Evolutionary conservation across 2,797 vertebrate species (phyloP).

Genomic region (Prionace glauca): DNA sequence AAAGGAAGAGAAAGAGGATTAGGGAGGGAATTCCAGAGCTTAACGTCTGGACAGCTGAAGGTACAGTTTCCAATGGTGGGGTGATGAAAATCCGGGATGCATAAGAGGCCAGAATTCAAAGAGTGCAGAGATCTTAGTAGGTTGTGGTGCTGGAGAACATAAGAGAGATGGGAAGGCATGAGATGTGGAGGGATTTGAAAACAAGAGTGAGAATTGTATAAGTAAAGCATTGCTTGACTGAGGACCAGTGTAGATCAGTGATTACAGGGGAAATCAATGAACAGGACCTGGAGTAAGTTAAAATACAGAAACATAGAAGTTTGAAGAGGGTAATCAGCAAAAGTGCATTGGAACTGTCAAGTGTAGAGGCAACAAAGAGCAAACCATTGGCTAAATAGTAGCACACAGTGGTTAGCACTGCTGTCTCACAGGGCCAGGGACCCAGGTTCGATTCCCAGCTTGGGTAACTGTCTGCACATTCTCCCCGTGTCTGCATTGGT

Average conservation of each 20-base stretch:
- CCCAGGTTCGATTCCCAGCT: too few species aligned
- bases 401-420: too few species aligned
- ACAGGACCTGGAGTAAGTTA: background rate
- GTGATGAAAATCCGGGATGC: background rate
- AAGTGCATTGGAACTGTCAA: background rate
- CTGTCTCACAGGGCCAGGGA: too few species aligned
- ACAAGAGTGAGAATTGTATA: background rate
- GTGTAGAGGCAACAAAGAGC: background rate
- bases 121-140: background rate
- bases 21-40: background rate
- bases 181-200: background rate
- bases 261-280: background rate
- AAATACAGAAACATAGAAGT: background rate
- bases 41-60: background rate
- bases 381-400: background rate
- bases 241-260: background rate
- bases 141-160: background rate
- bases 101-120: background rate
- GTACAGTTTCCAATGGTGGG: background rate
- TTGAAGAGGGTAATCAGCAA: background rate
- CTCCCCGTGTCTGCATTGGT: too few species aligned
- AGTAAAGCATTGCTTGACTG: background rate
- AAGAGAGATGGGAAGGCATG: background rate
- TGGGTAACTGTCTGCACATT: too few species aligned
- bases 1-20: background rate